Conservation (phyloP, 2,888 invertebrate species). For the Apamea sordens region DNA sequence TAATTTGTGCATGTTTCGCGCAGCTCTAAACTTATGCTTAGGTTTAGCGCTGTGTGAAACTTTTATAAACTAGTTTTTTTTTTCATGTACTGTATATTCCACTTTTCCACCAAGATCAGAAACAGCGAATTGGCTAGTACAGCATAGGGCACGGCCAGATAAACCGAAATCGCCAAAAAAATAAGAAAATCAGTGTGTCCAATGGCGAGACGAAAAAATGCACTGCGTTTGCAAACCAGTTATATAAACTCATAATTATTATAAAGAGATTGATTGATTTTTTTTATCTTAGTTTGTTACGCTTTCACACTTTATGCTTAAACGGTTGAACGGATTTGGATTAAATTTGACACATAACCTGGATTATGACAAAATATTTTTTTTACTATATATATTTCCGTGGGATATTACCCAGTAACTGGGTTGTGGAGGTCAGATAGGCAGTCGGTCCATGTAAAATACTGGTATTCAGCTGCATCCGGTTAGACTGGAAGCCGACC, state of each 20-base stretch:
- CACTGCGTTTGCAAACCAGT: background rate
- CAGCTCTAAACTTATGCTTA: background rate
- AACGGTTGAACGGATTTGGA: background rate
- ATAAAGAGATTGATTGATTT: no score
- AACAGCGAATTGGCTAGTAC: background rate
- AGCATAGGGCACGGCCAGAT: background rate
- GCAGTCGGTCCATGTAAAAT: no score
- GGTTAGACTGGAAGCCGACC: no score
- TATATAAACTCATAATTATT: background rate
- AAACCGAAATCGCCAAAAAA: background rate
- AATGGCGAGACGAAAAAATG: background rate
- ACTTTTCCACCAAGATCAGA: background rate
- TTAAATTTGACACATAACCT: no score
- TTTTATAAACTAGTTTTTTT: background rate
- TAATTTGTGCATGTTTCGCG: background rate
- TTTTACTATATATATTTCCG: no score
- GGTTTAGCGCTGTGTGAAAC: background rate
- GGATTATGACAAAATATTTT: no score
- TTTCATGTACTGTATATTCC: background rate
- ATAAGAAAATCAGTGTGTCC: accelerated
- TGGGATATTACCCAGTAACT: no score
- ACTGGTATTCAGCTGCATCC: no score
- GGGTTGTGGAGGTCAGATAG: no score
- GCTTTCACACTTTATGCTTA: no score
- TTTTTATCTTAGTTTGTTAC: no score